Evolutionary conservation across 2,888 invertebrate species (phyloP).

Genomic region (Linnaemya vulpina): DNA sequence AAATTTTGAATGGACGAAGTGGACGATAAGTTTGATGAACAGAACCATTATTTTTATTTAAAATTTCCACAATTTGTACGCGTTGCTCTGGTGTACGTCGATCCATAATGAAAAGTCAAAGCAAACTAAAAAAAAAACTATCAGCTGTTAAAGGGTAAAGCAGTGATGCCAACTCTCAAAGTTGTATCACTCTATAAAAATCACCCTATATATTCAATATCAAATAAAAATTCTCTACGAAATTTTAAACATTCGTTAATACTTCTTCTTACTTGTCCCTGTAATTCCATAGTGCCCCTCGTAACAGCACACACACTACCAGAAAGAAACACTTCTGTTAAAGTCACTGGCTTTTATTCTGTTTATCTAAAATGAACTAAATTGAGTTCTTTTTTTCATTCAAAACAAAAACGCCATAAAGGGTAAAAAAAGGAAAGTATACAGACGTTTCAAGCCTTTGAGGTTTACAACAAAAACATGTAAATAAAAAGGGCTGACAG

Average conservation of each 20-base stretch:
- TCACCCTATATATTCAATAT: too few relatives aligned
- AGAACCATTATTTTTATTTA: too few relatives aligned
- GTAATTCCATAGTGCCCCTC: neutral
- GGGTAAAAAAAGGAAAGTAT: conserved; percentile 34
- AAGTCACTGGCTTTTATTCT: conserved; percentile 26
- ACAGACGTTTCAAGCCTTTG: conserved; percentile 10
- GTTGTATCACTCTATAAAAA: too few relatives aligned
- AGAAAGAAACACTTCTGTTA: neutral
- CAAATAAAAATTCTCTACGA: neutral
- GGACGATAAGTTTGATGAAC: too few relatives aligned
- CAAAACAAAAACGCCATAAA: conserved; percentile 24
- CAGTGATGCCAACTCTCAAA: too few relatives aligned
- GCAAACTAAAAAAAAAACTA: too few relatives aligned
- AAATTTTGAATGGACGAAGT: too few relatives aligned
- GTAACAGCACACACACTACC: neutral
- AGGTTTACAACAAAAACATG: neutral
- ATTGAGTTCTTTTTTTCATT: conserved; percentile 9
- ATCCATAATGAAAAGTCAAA: too few relatives aligned
- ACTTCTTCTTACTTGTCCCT: neutral
- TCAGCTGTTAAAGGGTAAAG: too few relatives aligned
- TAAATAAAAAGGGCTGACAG: neutral
- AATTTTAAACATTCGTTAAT: neutral
- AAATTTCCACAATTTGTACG: too few relatives aligned
- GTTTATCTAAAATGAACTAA: conserved; percentile 43
- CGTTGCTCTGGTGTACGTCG: too few relatives aligned